Conservation (phyloP, 2,888 invertebrate genomes). For the Lobophora halterata region DNA sequence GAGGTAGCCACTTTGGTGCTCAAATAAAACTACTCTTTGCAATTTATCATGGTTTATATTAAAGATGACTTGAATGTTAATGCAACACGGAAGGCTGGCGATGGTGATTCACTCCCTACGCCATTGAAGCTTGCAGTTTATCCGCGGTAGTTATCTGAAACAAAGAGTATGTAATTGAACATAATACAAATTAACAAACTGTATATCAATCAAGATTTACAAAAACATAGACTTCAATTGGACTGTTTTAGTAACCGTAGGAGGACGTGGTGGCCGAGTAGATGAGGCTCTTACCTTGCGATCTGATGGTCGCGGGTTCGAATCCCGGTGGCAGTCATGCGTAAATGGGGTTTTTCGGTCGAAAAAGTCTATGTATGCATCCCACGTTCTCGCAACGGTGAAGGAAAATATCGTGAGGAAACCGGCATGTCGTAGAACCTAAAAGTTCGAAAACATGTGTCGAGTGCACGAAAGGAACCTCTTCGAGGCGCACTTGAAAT, state of each 20-base stretch:
- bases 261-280: no score
- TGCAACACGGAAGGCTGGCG: slow-evolving; percentile 16
- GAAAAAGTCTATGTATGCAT: no score
- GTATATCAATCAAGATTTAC: background rate
- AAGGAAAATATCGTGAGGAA: no score
- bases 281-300: no score
- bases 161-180: slow-evolving; percentile 2
- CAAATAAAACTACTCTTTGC: slow-evolving; percentile 16
- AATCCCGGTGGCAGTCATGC: no score
- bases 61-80: slow-evolving; percentile 20
- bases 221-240: background rate
- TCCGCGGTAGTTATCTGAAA: slow-evolving; percentile 19
- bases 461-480: no score
- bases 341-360: no score
- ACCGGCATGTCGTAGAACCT: no score
- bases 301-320: no score
- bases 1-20: slow-evolving; percentile 9
- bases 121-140: slow-evolving; percentile 6
- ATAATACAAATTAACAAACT: background rate
- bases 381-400: no score
- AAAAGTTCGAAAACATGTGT: no score
- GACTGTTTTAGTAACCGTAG: background rate
- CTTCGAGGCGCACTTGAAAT: no score
- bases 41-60: slow-evolving; percentile 10
- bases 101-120: slow-evolving; percentile 9